These are phyloP conservation scores for Chionoecetes opilio DNA, from an alignment of 1,140 invertebrate genomes.

Conservation along the genomic window DNA sequence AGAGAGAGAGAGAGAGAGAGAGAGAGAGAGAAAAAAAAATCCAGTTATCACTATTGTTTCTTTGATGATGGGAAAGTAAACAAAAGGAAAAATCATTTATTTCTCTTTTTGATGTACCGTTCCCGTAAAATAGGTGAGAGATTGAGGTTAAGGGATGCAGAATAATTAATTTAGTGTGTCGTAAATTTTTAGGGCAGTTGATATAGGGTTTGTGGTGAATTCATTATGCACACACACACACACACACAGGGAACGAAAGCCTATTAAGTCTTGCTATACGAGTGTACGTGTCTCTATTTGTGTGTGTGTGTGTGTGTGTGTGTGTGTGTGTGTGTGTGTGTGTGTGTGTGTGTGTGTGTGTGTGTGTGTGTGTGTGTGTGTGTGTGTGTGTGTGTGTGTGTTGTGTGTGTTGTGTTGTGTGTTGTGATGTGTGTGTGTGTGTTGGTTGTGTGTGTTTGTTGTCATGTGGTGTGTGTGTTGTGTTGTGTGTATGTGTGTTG, in stretches of 20 bases:
- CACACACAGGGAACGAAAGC: not conserved
- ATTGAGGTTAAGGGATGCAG: too few relatives aligned
- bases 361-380: constrained; percentile 47
- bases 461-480: constrained; percentile 45
- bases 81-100: too few relatives aligned
- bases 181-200: too few relatives aligned
- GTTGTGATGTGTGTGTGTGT: constrained; percentile 44
- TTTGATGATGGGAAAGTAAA: too few relatives aligned
- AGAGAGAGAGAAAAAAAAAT: too few relatives aligned
- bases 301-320: constrained; percentile 49
- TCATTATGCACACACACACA: too few relatives aligned
- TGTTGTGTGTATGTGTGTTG: constrained; percentile 38
- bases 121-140: too few relatives aligned
- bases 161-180: too few relatives aligned
- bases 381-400: constrained; percentile 44
- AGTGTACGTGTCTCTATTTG: constrained; percentile 30
- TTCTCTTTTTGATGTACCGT: too few relatives aligned
- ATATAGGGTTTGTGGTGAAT: too few relatives aligned
- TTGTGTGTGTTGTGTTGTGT: constrained; percentile 51
- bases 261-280: not conserved
- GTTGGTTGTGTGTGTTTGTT: constrained; percentile 42
- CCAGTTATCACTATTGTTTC: too few relatives aligned
- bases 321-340: constrained; percentile 40
- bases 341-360: constrained; percentile 45
- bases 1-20: too few relatives aligned